Base-by-base conservation (phyloP, 2,888 invertebrate species). In the Uropetala carovei region DNA sequence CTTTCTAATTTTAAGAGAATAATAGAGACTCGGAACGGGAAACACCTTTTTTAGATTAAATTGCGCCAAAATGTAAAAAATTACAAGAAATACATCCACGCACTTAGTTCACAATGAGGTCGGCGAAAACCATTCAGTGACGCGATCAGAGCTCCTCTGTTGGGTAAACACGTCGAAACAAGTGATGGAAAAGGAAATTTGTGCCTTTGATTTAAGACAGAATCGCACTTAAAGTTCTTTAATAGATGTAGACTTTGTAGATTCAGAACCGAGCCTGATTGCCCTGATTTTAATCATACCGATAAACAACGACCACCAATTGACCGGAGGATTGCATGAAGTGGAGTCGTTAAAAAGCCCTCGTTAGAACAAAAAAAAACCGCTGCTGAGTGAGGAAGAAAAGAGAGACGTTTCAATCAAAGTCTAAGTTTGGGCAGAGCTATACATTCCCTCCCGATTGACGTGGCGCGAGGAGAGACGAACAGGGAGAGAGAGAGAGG, bases 371-470 rank as follows among this genome's bases (percentile, higher is more conserved):
- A 18, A 43, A 57, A 56, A n/a, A 43, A 30, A 43, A 83, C 43
- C 18, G 83, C 18, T 83, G 30, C 43, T 18, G 82, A 82, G 30
- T 82, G 82, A 82, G 14, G 5, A 30, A 30, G 22, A 27, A 83
- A 18, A 43, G 18, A 43, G 56, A 83, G 83, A 56, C 75, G 27
- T 75, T 75, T 75, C 75, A 75, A 75, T 75, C 75, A 75, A 75
- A 27, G 75, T 27, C 27, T 27, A 27, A 27, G 75, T 75, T 75
- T 75, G 27, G 43, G n/a, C 11, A 27, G 27, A n/a, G n/a, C 18
- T 0, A n/a, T n/a, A 57, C 22, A 22, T 57, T 85, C 57, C 57
- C 56, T 56, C 57, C 5, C 56, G 14, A n/a, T 85, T 56, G 58
- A 68, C 22, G 82, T 18, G 84, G 56, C 7, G n/a, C 22, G 75